Evolutionary conservation across 2,113 vertebrate species (phyloP).

Genomic region (Martes martes): DNA sequence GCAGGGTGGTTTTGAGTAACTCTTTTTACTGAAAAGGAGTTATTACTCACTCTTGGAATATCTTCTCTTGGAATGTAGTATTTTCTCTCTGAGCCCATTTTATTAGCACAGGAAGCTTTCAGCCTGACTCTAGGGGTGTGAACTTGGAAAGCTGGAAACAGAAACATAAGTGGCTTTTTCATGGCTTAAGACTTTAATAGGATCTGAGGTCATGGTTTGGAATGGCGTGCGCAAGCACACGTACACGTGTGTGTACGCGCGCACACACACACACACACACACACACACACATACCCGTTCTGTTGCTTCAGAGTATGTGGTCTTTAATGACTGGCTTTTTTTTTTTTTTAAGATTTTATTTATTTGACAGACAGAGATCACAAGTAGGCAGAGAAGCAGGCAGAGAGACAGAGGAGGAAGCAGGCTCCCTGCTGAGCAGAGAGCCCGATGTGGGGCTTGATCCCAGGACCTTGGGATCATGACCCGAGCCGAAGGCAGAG

Average conservation of each 20-base stretch:
- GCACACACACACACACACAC: no score
- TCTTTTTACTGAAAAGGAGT: background rate
- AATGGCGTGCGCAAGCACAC: background rate
- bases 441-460: no score
- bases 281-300: background rate
- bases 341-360: no score
- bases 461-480: no score
- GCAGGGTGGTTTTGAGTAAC: background rate
- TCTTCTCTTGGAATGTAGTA: background rate
- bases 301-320: background rate
- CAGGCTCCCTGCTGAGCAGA: no score
- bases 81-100: background rate
- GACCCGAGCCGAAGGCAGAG: no score
- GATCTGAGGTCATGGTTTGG: background rate
- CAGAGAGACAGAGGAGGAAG: no score
- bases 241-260: rapidly evolving
- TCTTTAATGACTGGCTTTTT: background rate
- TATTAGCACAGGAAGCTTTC: background rate
- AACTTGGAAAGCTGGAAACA: background rate
- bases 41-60: background rate
- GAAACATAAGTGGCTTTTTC: background rate
- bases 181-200: background rate
- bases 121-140: background rate
- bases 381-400: no score
- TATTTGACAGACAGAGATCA: no score